Conservation (phyloP, 64 coral and sea anemone species). For the Montipora sp. region DNA sequence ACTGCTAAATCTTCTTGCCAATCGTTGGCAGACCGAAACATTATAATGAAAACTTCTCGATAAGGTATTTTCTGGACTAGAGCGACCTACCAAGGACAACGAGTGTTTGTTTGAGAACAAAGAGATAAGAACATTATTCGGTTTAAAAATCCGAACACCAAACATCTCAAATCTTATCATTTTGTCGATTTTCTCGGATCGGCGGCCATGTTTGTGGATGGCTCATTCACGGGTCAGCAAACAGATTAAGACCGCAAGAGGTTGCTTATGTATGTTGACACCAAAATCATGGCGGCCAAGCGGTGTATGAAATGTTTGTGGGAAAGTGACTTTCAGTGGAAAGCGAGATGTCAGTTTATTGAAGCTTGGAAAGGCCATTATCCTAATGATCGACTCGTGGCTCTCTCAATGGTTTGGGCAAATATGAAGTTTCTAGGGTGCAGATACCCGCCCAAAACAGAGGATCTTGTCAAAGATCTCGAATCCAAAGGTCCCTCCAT, state of each 20-base stretch:
- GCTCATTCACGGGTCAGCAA: neutral
- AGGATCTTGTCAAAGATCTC: constrained; percentile 73
- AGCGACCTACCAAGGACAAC: neutral
- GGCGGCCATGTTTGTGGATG: neutral
- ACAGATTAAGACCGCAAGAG: neutral
- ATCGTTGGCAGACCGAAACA: neutral
- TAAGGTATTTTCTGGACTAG: neutral
- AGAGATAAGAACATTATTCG: neutral
- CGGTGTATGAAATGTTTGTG: constrained; percentile 54
- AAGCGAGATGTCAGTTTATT: constrained; percentile 78
- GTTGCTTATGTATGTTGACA: neutral
- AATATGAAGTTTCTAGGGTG: constrained; percentile 99
- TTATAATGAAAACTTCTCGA: neutral
- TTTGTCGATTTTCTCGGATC: neutral
- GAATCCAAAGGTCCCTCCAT: constrained; percentile 62
- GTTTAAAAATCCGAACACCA: neutral
- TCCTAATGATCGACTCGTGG: constrained; percentile 38
- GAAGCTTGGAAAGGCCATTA: constrained; percentile 66
- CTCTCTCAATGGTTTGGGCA: constrained; percentile 96
- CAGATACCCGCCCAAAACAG: constrained; percentile 79
- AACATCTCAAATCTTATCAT: neutral
- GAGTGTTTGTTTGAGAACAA: neutral
- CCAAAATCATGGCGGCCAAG: constrained; percentile 74
- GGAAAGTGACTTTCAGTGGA: constrained; percentile 89
- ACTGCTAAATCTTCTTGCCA: neutral